These are phyloP conservation scores for Galemys pyrenaicus DNA, from an alignment of 2,113 vertebrate genomes.

Conservation along the genomic window DNA sequence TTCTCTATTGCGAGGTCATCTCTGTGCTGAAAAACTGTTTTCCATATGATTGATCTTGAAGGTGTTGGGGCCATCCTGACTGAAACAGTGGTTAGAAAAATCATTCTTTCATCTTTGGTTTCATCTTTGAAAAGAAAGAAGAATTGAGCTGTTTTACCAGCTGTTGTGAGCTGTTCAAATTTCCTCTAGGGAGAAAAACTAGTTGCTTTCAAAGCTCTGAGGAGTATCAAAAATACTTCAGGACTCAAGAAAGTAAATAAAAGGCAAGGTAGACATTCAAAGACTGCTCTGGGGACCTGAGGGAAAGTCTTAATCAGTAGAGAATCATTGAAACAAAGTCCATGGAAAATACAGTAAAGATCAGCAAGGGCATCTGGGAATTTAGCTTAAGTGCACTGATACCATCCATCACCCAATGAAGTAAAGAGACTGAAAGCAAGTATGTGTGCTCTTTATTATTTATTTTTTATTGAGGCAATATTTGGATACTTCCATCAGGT, in stretches of 20 bases:
- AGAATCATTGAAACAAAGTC: not conserved
- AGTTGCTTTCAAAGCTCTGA: slow-evolving; percentile 55
- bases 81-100: not conserved
- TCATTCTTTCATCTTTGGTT: slow-evolving; percentile 38
- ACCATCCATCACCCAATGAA: not conserved
- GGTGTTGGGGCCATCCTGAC: not conserved
- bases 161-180: slow-evolving; percentile 22
- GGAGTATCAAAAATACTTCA: not conserved
- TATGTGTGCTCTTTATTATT: too few species aligned
- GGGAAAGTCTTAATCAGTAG: not conserved
- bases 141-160: slow-evolving; percentile 47
- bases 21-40: not conserved
- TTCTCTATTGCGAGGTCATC: not conserved
- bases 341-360: not conserved
- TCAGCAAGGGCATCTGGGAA: not conserved
- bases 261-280: slow-evolving; percentile 10
- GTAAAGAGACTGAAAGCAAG: not conserved
- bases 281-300: not conserved
- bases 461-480: too few species aligned
- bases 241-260: slow-evolving; percentile 26
- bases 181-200: slow-evolving; percentile 22
- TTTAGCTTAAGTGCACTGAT: not conserved
- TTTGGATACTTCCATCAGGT: too few species aligned
- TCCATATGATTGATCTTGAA: not conserved
- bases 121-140: slow-evolving; percentile 52